Base-by-base conservation (phyloP, 2,113 vertebrate genomes). In the Pseudolaguvia tuberculata region DNA sequence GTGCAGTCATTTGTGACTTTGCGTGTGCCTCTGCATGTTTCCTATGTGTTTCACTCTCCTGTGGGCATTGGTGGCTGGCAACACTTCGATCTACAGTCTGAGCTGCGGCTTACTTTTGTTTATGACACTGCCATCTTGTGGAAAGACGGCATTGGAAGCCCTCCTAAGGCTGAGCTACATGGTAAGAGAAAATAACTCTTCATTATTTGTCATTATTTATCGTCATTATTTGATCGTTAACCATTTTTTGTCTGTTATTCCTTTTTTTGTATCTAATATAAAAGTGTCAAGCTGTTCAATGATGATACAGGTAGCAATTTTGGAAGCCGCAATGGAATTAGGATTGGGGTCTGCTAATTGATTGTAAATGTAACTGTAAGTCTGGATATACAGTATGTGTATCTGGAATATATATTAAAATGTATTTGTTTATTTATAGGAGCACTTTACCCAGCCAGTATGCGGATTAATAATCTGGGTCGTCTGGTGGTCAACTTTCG, bases 61-160 rank as follows among this genome's bases (percentile, higher is more conserved):
- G 92, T 92, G 77, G 96, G 93, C 0, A 66, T 85, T 0, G 94
- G 94, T 0, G 93, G 95, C 72, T 98, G 96, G 96, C 96, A 97
- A 85, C 96, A 98, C 84, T 98, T 98, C 31, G 96, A 98, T 83
- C 82, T 96, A 31, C 94, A 94, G 82, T 94, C 96, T 0, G 95
- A 98, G 86, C 92, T 98, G 0, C 91, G 94, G 1, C 90, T 98
- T 35, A 98, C 96, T 20, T 98, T 98, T 0, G 96, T 97, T 83
- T 98, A 98, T 20, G 96, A 98, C 89, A 98, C 96, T 17, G 95
- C 96, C 88, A 96, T 97, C 85, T 88, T 97, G 85, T 98, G 96
- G 96, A 91, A 82, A 70, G 94, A 97, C 0, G 96, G 96, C 1
- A 91, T 98, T 0, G 91, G 94, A 4, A 98, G 96, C 82, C 95